A percentile compares a stretch with the other conserved stretches of the same genome.
Conservation (phyloP, 2,113 vertebrate genomes). For the Hypomesus transpacificus region DNA sequence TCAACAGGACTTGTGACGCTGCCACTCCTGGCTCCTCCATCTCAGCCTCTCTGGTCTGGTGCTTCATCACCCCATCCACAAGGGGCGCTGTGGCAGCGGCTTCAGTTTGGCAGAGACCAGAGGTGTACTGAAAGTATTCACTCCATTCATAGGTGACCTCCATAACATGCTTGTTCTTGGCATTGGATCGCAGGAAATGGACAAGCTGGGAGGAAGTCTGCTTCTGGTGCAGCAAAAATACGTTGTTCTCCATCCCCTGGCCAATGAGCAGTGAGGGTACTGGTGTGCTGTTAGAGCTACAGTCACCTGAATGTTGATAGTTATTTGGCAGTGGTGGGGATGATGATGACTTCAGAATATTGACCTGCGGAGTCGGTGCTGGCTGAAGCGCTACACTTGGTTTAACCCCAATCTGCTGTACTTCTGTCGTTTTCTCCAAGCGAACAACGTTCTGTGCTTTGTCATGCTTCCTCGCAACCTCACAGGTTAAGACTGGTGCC, state of each 20-base stretch:
- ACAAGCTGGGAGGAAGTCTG: slow-evolving; percentile 68
- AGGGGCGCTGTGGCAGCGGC: background rate
- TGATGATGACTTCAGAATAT: background rate
- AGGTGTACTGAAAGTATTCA: background rate
- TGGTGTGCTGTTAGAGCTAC: slow-evolving; percentile 13
- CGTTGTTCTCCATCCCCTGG: slow-evolving; percentile 34
- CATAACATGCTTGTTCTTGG: slow-evolving; percentile 26
- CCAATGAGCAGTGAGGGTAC: slow-evolving; percentile 14
- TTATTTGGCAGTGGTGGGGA: slow-evolving; percentile 18
- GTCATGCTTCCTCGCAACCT: background rate
- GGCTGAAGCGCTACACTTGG: too few relatives aligned
- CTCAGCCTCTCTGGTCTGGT: slow-evolving; percentile 16
- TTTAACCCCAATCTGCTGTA: too few relatives aligned
- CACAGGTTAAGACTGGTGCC: background rate
- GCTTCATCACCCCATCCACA: slow-evolving; percentile 14
- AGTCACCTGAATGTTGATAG: slow-evolving; percentile 19
- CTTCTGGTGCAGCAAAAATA: slow-evolving; percentile 62
- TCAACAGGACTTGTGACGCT: background rate
- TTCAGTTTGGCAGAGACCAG: background rate
- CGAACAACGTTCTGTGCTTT: too few relatives aligned
- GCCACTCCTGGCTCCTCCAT: background rate
- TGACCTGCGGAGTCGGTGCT: background rate
- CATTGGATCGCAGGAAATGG: slow-evolving; percentile 54
- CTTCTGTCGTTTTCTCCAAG: too few relatives aligned
- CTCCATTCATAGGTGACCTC: slow-evolving; percentile 26